Evolutionary conservation across 2,888 invertebrate genomes (phyloP).

Genomic region (Acrocyrtus sp.): DNA sequence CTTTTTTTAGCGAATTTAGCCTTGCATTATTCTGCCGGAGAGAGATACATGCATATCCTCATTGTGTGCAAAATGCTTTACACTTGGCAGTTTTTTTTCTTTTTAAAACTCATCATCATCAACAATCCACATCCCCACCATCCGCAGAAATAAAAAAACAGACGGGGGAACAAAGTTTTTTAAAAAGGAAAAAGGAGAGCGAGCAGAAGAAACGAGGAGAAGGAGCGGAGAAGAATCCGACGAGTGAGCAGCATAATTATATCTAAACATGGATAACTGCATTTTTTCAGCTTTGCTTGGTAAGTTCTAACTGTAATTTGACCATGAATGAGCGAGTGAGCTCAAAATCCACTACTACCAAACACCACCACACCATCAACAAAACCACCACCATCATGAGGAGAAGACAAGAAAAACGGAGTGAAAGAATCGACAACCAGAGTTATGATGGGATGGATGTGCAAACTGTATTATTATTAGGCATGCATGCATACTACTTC

Average conservation of each 20-base stretch:
- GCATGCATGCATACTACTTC: slow-evolving; percentile 1
- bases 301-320: slow-evolving; percentile 57
- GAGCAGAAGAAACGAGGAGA: slow-evolving; percentile 29
- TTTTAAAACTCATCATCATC: slow-evolving; percentile 4
- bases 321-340: slow-evolving; percentile 57
- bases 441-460: slow-evolving; percentile 29
- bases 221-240: slow-evolving; percentile 7
- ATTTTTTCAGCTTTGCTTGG: slow-evolving; percentile 55
- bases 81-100: slow-evolving; percentile 38
- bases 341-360: slow-evolving; percentile 44
- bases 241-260: slow-evolving; percentile 45
- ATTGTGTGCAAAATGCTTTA: slow-evolving; percentile 49
- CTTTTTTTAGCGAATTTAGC: background rate
- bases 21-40: background rate
- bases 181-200: background rate
- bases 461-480: slow-evolving; percentile 38
- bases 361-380: slow-evolving; percentile 31
- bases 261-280: slow-evolving; percentile 60
- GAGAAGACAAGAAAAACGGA: slow-evolving; percentile 42
- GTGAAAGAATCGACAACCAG: slow-evolving; percentile 52
- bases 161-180: background rate
- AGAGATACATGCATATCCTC: slow-evolving; percentile 5
- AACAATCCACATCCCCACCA: background rate
- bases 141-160: background rate
- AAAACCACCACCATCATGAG: slow-evolving; percentile 13